Evolutionary conservation across 2,888 invertebrate species (phyloP), one percentile per base, ranked within the genome.

Genomic region (Nezara viridula): DNA sequence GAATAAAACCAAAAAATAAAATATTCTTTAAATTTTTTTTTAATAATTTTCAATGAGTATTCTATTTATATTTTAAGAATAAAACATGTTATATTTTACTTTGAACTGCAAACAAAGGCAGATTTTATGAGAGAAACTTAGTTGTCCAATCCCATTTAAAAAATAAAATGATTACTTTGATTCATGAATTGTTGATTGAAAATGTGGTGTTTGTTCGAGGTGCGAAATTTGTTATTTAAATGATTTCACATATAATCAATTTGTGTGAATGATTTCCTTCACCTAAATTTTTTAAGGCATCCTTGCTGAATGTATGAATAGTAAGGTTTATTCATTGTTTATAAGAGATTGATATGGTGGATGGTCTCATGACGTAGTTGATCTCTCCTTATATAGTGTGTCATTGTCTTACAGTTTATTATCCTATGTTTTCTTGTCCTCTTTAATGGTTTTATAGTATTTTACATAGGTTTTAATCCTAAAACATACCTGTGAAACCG

Each of bases 71-170:
- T 19, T 37, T 73, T 32, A 37, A 19, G 4, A 73, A 73, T 73
- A 37, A 37, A 37, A 73, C 9, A 19, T 73, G 19, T 37, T 73
- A 19, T 73, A 73, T 66, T 21, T 66, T 32, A 21, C 27, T 73
- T 37, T 32, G 32, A 37, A 73, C 16, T 19, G 32, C 66, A 32
- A 37, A 73, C 6, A 73, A 73, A 27, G 21, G 21, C 37, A 73
- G 32, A 73, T 73, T 73, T 73, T 73, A 73, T 73, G 60, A 60
- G 60, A 27, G 27, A 60, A 60, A 32, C 27, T 60, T 14, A 60
- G 12, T 27, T 2, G 24, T 12, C n/a, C 21, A 1, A n/a, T 0
- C n/a, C 10, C 10, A n/a, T 55, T 12, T 55, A 2, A 16, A n/a
- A 52, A 21, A 21, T 12, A 24, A 10, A n/a, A n/a, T 55, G 6